Evolutionary conservation across 2,113 vertebrate species (phyloP), one percentile per base, ranked within the genome.

Genomic region (Acrocephalus arundinaceus): DNA sequence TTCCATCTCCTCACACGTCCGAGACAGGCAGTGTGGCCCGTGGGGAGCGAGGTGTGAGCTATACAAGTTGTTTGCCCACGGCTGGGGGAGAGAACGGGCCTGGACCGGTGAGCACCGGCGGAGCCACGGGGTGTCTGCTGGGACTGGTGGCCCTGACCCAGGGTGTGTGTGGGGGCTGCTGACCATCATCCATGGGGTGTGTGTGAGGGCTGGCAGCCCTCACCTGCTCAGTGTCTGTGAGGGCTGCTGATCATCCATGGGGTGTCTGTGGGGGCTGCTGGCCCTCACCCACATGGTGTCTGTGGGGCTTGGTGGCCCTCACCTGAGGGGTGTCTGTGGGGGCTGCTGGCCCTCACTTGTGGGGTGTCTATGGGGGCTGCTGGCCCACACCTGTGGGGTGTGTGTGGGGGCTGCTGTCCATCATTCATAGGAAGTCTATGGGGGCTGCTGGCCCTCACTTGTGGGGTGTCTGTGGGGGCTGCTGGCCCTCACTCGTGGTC

Each of bases 1-100:
- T 97, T 97, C 93, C 95, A 94, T 96, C 94, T 85, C 85, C 87
- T 93, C 87, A 93, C 93, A 89, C 63, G 3, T 91, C 82, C 48
- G 15, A 90, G 91, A 31, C 93, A 76, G 92, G 94, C 91, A 20
- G 12, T 0, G 3, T 13, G 72, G 92, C 82, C 91, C 22, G 2
- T 0, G 16, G 91, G 94, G 96, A 95, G 68, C 31, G 4, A 87
- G 85, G 95, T 92, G 84, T 27, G 70, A 90, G 91, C 95, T 85
- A 39, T 22, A 73, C 63, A 15, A 87, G 91, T 91, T 65, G 63
- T 66, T 91, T 93, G 87, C 46, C 37, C 54, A 19, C 9, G 13
- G 81, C 37, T 61, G 18, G 33, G 71, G 52, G 35, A 48, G 33
- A 68, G 51, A 45, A 58, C 5, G 0, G 2, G 13, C 23, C 62